Percentiles rank a stretch among this genome's conserved stretches.
Conservation (phyloP, 2,888 invertebrate species). For the Cataglyphis albicans region DNA sequence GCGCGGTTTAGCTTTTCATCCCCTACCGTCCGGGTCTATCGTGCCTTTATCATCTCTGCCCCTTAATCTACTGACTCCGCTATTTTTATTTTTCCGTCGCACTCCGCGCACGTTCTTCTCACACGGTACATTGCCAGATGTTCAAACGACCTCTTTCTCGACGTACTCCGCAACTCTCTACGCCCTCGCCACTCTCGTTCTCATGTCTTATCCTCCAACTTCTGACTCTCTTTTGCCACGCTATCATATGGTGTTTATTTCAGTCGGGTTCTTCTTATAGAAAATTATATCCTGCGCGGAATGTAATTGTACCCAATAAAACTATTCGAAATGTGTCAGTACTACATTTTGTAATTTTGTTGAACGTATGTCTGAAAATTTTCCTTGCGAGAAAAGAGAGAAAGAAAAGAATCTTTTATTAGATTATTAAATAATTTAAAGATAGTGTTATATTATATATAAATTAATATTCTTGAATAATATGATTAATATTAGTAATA, state of each 20-base stretch:
- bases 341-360: constrained; percentile 23
- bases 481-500: neutral
- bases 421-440: neutral
- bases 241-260: constrained; percentile 46
- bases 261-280: constrained; percentile 1
- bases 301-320: constrained; percentile 28
- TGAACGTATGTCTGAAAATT: neutral
- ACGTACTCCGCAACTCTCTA: neutral
- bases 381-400: neutral
- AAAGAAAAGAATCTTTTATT: neutral
- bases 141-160: constrained; percentile 46
- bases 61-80: constrained; percentile 6
- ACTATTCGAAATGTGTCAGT: constrained; percentile 30
- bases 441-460: neutral
- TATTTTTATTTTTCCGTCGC: constrained; percentile 50
- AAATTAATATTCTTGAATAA: neutral
- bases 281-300: constrained; percentile 35
- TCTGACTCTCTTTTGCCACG: constrained; percentile 38
- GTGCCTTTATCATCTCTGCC: constrained; percentile 32
- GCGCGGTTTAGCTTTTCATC: constrained; percentile 17
- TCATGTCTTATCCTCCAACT: constrained; percentile 50
- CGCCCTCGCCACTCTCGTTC: constrained; percentile 30
- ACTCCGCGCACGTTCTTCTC: constrained; percentile 26
- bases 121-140: constrained; percentile 38
- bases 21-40: constrained; percentile 17